Base-by-base conservation (phyloP, 30 jellyfish, hydroid and myxozoan species). In the Chironex yamaguchii region DNA sequence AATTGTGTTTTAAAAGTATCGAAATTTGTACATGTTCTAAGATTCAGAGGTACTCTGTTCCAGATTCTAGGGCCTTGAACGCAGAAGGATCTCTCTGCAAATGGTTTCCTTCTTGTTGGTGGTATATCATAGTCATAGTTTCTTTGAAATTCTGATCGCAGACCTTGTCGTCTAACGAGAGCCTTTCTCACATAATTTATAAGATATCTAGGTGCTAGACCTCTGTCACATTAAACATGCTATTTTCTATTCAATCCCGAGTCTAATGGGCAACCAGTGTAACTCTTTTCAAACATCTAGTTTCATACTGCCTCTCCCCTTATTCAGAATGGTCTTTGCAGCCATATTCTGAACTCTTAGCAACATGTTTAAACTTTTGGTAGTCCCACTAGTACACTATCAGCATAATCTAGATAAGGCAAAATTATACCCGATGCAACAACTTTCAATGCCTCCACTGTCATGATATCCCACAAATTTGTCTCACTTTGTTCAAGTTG, bases 201-300 rank as follows among this genome's bases (percentile, higher is more conserved):
- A n/a, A n/a, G n/a, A n/a, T n/a, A n/a, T n/a, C n/a, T n/a, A n/a
- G n/a, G n/a, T n/a, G n/a, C n/a, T n/a, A n/a, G n/a, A n/a, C n/a
- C n/a, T n/a, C n/a, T n/a, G n/a, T n/a, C n/a, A n/a, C n/a, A n/a
- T n/a, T n/a, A n/a, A n/a, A n/a, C n/a, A n/a, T n/a, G n/a, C n/a
- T n/a, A 78, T 27, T 79, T 79, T 79, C 63, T 79, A 82, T 36
- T 79, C 91, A 79, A 79, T 79, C 66, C 91, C 27, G 62, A 79
- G 84, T 62, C 66, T 72, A 62, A 79, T 79, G 51, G 83, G 91
- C 49, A 62, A 29, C 91, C 91, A 79, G 33, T 62, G 91, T 27
- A 79, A 82, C 66, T 79, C 82, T 63, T 79, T 79, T 1, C 36
- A 82, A 78, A 79, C 58, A 54, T 53, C 63, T 62, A 71, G 58